A percentile compares a stretch with the other conserved stretches of the same genome.
These are phyloP conservation scores for Sebastes cheni DNA, from an alignment of 2,797 vertebrate species.

Conservation along the genomic window DNA sequence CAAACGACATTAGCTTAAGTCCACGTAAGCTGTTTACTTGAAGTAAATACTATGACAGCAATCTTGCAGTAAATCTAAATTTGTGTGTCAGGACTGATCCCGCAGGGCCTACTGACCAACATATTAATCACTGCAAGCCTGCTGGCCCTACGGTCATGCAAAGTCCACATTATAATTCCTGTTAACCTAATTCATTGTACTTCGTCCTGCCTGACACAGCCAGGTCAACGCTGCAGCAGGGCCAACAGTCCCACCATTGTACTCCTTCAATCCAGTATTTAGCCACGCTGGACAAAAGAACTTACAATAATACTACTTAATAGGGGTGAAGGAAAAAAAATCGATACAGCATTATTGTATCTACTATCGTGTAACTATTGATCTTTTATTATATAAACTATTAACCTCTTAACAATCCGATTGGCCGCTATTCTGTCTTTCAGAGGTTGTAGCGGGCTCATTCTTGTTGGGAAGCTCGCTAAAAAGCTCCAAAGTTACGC, in stretches of 20 bases:
- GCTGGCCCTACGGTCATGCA: constrained; percentile 6
- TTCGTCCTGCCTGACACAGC: constrained; percentile 31
- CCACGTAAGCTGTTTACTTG: constrained; percentile 38
- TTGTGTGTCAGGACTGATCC: constrained; percentile 31
- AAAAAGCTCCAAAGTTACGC: fast-evolving
- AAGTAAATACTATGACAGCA: constrained; percentile 29
- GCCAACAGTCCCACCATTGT: constrained; percentile 7
- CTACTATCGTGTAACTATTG: too few relatives aligned
- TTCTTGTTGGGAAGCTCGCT: too few relatives aligned
- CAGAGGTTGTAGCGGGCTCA: too few relatives aligned
- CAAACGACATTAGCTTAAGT: constrained; percentile 16
- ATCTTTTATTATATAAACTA: too few relatives aligned
- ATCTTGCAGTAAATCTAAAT: constrained; percentile 36
- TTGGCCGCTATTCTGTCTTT: too few relatives aligned
- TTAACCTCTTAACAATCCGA: too few relatives aligned
- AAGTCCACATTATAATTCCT: constrained; percentile 30
- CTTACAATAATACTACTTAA: too few relatives aligned
- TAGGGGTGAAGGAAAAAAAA: too few relatives aligned
- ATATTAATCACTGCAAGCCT: constrained; percentile 44
- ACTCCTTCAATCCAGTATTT: constrained; percentile 2
- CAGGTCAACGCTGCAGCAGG: constrained; percentile 13
- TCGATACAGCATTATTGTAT: too few relatives aligned
- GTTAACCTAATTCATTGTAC: constrained; percentile 39
- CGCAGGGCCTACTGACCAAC: constrained; percentile 52
- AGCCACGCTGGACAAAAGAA: constrained; percentile 10